phyloP scores from a whole-genome alignment of 2,888 invertebrate species.

The Ceratothoa steindachneri region DNA sequence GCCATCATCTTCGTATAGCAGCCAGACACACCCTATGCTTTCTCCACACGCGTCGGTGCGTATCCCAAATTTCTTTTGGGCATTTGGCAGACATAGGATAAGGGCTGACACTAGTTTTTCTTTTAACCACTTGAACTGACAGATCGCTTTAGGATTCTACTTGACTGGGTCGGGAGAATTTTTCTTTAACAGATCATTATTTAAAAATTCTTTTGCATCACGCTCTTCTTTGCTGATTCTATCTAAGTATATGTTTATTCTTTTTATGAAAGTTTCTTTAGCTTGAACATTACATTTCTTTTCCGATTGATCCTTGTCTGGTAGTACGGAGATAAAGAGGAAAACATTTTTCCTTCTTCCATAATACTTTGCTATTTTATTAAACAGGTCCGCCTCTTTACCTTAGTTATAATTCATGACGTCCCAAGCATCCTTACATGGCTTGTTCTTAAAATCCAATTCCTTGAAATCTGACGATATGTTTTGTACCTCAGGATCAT shows the following conservation, averaged over 20 bases:
- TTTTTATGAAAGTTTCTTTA: neutral
- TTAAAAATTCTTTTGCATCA: neutral
- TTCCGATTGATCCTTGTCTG: neutral
- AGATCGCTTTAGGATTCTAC: no score
- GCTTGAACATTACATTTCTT: neutral
- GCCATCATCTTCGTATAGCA: no score
- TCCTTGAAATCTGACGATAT: neutral
- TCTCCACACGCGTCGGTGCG: no score
- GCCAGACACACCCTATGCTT: no score
- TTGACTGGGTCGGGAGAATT: no score
- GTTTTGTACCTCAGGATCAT: neutral
- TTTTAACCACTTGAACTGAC: no score
- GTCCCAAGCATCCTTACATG: neutral
- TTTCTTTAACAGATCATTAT: no score
- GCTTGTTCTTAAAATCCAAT: neutral
- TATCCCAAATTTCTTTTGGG: no score
- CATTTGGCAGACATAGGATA: no score
- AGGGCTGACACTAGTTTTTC: no score
- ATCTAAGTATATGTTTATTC: neutral
- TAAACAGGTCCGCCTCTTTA: neutral
- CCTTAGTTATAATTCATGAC: neutral
- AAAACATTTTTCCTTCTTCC: neutral
- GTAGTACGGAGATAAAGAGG: neutral
- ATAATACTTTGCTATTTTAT: neutral
- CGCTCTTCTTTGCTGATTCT: neutral